phyloP scores from a whole-genome alignment of 2,797 vertebrate species.

The Takifugu rubripes region DNA sequence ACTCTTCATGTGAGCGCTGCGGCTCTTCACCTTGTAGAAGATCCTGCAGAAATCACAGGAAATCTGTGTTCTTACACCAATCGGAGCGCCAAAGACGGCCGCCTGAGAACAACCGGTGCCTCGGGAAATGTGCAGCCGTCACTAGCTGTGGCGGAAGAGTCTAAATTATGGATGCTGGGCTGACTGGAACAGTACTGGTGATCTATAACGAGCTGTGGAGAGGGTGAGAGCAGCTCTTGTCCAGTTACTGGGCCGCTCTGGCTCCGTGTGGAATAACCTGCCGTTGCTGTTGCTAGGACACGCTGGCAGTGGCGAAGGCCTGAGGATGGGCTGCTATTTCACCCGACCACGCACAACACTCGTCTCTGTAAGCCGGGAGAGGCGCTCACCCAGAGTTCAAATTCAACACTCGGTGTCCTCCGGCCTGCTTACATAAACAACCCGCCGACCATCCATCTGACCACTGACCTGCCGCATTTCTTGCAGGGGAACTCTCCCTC shows the following conservation, averaged over 20 bases:
- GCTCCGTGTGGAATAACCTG: slow-evolving; percentile 35
- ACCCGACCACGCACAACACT: slow-evolving; percentile 36
- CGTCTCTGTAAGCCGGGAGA: slow-evolving; percentile 22
- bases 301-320: slow-evolving; percentile 65
- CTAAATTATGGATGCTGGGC: not conserved
- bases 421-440: no score
- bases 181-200: not conserved
- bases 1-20: slow-evolving; percentile 99
- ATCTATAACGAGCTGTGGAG: no score
- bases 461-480: slow-evolving; percentile 94
- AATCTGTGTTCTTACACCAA: no score
- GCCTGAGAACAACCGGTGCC: no score
- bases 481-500: slow-evolving; percentile 98
- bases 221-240: slow-evolving; percentile 23
- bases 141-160: no score
- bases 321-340: slow-evolving; percentile 54
- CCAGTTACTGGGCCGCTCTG: slow-evolving; percentile 11
- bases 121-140: no score
- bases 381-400: no score
- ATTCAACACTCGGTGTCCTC: no score
- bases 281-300: slow-evolving; percentile 74
- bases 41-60: slow-evolving; percentile 69
- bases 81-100: no score
- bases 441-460: no score
- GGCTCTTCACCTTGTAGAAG: slow-evolving; percentile 97